Base-by-base conservation (phyloP, 2,113 vertebrate genomes). In the Ancistrus triradiatus region DNA sequence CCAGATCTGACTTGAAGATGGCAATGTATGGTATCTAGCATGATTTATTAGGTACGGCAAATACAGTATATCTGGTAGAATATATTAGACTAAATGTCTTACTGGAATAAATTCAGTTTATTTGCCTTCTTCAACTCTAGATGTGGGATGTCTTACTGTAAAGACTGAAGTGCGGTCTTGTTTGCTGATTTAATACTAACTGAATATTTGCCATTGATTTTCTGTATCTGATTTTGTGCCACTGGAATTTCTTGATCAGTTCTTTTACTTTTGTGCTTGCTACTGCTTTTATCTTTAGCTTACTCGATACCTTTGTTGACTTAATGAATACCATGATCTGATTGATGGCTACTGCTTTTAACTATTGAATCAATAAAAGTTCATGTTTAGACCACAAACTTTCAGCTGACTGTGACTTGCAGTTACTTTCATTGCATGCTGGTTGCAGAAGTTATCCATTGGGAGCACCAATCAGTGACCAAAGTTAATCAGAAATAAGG, bases 291-390 rank as follows among this genome's bases (percentile, higher is more conserved):
- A 6, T 13, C 14, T 6, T 3, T 6, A 14, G 10, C 3, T 37
- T 37, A 13, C 28, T 63, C 24, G 11, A 40, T 63, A 52, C 15
- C 15, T 21, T 19, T 9, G 22, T 52, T 43, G 31, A 25, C 21
- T 60, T 47, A 47, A 60, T 60, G 42, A 47, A 47, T 47, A 22
- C 58, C 25, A 15, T n/a, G 14, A 27, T 33, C 27, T n/a, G 15
- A 52, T 51, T 52, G 19, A 52, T 52, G 48, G 22, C 15, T 52
- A 11, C 59, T 18, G 21, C 22, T 25, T 18, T 50, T 63, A 40
- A 63, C 21, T n/a, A 40, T 17, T 28, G 7, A 57, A 66, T 48
- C 52, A 57, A 24, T 47, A 17, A 37, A 33, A 22, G 6, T 48
- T 19, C 43, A 38, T 14, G 15, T 49, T 37, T 48, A 10, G 21